Percentiles rank a stretch among this genome's conserved stretches.
Evolutionary conservation across 2,888 invertebrate genomes (phyloP).

Genomic region (Cephus pulcher): DNA sequence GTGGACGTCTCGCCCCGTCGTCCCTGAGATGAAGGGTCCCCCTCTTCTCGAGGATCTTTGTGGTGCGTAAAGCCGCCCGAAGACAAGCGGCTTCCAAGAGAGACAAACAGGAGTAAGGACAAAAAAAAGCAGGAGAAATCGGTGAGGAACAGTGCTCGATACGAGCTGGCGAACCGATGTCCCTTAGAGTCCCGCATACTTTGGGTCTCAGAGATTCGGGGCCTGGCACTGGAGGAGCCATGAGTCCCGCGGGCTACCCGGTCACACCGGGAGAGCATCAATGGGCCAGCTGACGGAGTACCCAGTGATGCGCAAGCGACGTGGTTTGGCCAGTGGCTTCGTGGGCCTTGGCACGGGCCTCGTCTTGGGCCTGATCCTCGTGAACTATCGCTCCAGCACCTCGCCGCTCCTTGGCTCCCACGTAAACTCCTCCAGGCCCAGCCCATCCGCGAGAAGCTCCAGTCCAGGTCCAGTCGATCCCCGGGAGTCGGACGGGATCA

Average conservation of each 20-base stretch:
- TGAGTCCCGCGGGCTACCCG: slow-evolving; percentile 31
- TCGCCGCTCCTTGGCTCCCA: not conserved
- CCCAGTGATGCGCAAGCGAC: slow-evolving; percentile 63
- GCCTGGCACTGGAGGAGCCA: slow-evolving; percentile 12
- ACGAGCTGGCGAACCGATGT: not conserved
- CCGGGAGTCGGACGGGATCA: not conserved
- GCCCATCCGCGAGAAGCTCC: not conserved
- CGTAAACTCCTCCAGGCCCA: not conserved
- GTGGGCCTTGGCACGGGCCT: slow-evolving; percentile 71
- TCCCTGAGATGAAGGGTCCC: not conserved
- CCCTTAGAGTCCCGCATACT: not conserved
- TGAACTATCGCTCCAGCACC: slow-evolving; percentile 42
- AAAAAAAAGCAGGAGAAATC: no score
- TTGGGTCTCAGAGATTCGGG: not conserved
- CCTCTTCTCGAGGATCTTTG: not conserved
- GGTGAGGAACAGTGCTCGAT: not conserved
- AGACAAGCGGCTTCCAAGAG: not conserved
- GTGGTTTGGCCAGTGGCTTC: slow-evolving; percentile 67
- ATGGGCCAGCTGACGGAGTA: slow-evolving; percentile 41
- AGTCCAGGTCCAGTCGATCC: not conserved
- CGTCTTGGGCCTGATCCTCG: slow-evolving; percentile 66
- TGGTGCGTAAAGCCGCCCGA: not conserved
- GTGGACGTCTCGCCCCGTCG: not conserved
- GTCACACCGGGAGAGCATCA: slow-evolving; percentile 30
- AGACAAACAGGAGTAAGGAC: not conserved